Conservation (phyloP, 2,113 vertebrate genomes). For the Oenanthe oenanthe region DNA sequence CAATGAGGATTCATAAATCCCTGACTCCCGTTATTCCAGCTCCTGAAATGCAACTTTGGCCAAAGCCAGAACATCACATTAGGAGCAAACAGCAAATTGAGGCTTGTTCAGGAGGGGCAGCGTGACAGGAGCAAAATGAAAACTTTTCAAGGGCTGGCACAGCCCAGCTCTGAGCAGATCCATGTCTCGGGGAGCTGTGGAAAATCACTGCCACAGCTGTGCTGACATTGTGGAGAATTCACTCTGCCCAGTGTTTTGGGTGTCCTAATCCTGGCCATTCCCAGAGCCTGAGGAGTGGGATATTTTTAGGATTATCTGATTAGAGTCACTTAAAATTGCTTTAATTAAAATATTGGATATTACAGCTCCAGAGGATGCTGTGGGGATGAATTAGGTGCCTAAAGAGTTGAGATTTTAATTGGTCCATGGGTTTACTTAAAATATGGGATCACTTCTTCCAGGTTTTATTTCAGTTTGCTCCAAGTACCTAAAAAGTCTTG, state of each 20-base stretch:
- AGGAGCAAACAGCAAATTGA: background rate
- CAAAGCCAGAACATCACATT: background rate
- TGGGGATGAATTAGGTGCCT: slow-evolving; percentile 39
- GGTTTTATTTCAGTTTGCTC: background rate
- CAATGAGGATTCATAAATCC: background rate
- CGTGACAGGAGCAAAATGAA: background rate
- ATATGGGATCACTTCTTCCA: background rate
- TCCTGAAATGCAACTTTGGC: background rate
- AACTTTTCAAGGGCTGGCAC: background rate
- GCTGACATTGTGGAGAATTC: background rate
- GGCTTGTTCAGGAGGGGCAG: background rate
- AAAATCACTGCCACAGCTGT: background rate
- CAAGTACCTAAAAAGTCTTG: background rate
- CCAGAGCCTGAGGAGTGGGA: background rate
- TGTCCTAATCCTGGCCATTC: background rate
- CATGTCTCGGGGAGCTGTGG: rapidly evolving
- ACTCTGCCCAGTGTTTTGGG: background rate
- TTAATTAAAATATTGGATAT: background rate
- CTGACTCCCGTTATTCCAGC: background rate
- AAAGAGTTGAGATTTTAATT: slow-evolving; percentile 20
- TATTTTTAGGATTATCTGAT: slow-evolving; percentile 21
- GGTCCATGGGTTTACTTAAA: background rate
- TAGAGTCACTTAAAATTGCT: slow-evolving; percentile 22
- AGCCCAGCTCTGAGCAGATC: background rate
- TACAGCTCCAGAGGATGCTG: background rate